Percentiles rank a stretch among this genome's conserved stretches.
Conservation (phyloP, 2,888 invertebrate species). For the Clistopyga incitator region DNA sequence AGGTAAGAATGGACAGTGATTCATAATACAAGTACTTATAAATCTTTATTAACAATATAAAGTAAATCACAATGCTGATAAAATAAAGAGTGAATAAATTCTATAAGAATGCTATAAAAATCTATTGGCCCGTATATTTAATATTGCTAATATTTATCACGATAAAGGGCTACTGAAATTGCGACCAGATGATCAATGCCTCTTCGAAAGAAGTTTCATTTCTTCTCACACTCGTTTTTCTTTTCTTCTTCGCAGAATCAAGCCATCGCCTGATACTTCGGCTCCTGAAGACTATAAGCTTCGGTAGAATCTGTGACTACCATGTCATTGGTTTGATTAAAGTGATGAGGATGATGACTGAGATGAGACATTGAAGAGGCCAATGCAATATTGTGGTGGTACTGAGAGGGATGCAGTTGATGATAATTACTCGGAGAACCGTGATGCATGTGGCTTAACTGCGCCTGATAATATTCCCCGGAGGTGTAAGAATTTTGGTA, state of each 20-base stretch:
- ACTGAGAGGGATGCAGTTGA: slow-evolving; percentile 77
- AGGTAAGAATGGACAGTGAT: neutral
- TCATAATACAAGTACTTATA: neutral
- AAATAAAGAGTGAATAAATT: neutral
- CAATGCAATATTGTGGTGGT: slow-evolving; percentile 79
- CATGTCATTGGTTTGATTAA: slow-evolving; percentile 78
- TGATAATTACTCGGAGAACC: slow-evolving; percentile 78
- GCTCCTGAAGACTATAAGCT: slow-evolving; percentile 77
- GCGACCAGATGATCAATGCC: neutral
- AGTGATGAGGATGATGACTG: slow-evolving; percentile 74
- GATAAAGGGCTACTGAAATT: neutral
- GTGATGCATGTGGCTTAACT: slow-evolving; percentile 80
- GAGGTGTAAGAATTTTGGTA: slow-evolving; percentile 81
- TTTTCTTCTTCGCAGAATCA: slow-evolving; percentile 73
- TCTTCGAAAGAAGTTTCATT: neutral
- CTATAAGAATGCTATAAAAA: neutral
- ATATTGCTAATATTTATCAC: slow-evolving; percentile 3
- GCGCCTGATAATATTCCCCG: slow-evolving; percentile 80
- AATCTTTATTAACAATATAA: neutral
- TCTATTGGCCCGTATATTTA: neutral
- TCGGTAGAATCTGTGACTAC: slow-evolving; percentile 74
- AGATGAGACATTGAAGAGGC: slow-evolving; percentile 79
- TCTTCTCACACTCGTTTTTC: neutral
- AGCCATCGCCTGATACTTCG: slow-evolving; percentile 81
- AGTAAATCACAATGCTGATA: neutral